Percentiles rank a stretch among this genome's conserved stretches.
Conservation (phyloP, 37 sponge, comb jelly and placozoan species). For the Lycopodina hypogea region DNA sequence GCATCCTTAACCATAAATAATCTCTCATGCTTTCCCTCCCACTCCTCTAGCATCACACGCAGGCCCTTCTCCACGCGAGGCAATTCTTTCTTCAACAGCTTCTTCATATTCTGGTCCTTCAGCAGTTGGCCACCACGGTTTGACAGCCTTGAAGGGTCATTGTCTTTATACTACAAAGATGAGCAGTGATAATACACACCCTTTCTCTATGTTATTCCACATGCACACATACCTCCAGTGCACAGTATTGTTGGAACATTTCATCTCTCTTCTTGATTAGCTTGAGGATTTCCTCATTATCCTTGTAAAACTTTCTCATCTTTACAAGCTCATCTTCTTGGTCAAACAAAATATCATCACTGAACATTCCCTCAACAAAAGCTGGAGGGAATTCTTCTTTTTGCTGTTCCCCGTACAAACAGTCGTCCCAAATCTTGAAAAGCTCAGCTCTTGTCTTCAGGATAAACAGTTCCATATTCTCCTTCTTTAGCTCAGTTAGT, state of each 20-base stretch:
- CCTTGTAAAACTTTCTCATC: slow-evolving; percentile 59
- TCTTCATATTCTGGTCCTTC: slow-evolving; percentile 70
- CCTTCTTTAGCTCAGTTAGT: slow-evolving; percentile 64
- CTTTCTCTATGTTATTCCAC: background rate
- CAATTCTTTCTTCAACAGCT: slow-evolving; percentile 69
- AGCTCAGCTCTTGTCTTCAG: slow-evolving; percentile 69
- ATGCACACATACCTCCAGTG: slow-evolving; percentile 44
- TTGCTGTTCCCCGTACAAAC: slow-evolving; percentile 69
- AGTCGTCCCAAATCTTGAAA: slow-evolving; percentile 73
- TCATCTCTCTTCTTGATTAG: slow-evolving; percentile 71
- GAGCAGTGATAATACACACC: background rate
- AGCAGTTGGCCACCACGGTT: slow-evolving; percentile 86
- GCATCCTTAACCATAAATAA: slow-evolving; percentile 52
- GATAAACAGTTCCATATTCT: slow-evolving; percentile 70
- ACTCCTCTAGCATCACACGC: slow-evolving; percentile 34
- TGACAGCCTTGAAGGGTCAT: slow-evolving; percentile 65
- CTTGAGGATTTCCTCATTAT: slow-evolving; percentile 62
- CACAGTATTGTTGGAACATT: slow-evolving; percentile 42
- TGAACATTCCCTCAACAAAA: slow-evolving; percentile 24
- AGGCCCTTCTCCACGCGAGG: slow-evolving; percentile 73
- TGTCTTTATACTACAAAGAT: slow-evolving; percentile 25
- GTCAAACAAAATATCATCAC: slow-evolving; percentile 50
- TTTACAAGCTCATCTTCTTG: slow-evolving; percentile 81
- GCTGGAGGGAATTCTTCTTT: slow-evolving; percentile 64
- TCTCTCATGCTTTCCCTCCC: slow-evolving; percentile 64